Base-by-base conservation (phyloP, 2,888 invertebrate genomes). In the Osmoderma eremita region DNA sequence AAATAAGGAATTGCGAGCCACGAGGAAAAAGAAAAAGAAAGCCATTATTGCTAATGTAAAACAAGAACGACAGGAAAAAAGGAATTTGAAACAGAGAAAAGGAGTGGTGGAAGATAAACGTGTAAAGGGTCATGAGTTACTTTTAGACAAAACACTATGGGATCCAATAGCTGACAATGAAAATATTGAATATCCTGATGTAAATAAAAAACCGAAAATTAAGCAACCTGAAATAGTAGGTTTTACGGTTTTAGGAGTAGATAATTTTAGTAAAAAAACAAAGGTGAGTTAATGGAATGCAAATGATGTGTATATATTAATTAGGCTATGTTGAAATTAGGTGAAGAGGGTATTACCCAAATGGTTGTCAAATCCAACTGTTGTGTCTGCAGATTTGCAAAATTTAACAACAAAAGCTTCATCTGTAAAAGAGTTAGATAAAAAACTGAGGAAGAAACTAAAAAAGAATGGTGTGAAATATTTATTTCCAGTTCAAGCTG, bases 401-500 rank as follows among this genome's bases (percentile, higher is more conserved):
- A 83, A 86, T 67, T 80, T 86, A 41, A 81, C 84, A 61, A 83
- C 82, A 69, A 83, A 83, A 76, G 83, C 88, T 49, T 85, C 88
- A 12, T 83, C 87, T 39, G 82, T 90, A 56, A 77, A 83, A 62
- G 87, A 86, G 74, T 81, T 97, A n/a, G 88, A 92, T 74, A 78
- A 82, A 22, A 81, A 84, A 67, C 80, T 94, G 0, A 84, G 90
- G 45, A 80, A 87, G 48, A 87, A 86, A 62, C 82, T 97, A 12
- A 84, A 86, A 70, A 84, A 83, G 73, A 91, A 93, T 83, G 88
- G 89, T n/a, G 86, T 95, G 13, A 84, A 84, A 17, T 87, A 90
- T 75, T 86, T 96, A 39, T 97, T 97, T 80, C 97, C 97, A 36
- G 93, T 95, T 1, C 95, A 95, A 84, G 86, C 86, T 51, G 85